These are phyloP conservation scores for Muraenolepis orangiensis DNA, from an alignment of 2,797 vertebrate genomes.

Conservation along the genomic window DNA sequence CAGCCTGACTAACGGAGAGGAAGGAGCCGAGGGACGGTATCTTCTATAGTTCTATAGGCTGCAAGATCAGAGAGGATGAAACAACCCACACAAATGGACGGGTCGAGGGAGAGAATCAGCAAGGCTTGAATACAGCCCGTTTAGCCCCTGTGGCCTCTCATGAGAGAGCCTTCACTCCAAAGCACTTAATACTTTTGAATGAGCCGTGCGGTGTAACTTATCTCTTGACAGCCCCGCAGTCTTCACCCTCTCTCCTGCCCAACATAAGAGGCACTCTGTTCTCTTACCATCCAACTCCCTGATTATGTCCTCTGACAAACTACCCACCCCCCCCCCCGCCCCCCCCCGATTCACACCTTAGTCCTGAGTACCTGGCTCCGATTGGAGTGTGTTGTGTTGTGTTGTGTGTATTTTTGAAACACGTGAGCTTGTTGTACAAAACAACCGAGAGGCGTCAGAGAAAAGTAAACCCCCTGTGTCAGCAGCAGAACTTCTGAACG, in stretches of 20 bases:
- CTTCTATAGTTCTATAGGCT: not conserved
- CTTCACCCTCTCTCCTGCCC: not conserved
- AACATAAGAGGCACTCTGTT: not conserved
- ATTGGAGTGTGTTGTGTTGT: too few species aligned
- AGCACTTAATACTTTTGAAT: slow-evolving; percentile 4
- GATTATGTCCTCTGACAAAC: not conserved
- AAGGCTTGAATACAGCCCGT: slow-evolving; percentile 48
- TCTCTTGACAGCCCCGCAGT: not conserved
- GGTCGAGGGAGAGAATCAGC: slow-evolving; percentile 8
- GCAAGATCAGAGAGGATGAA: not conserved
- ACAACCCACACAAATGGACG: not conserved
- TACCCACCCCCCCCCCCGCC: too few species aligned
- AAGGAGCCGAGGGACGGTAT: not conserved
- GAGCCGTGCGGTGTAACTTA: not conserved
- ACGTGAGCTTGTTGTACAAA: too few species aligned
- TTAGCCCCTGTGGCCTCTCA: too few species aligned
- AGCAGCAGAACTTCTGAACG: too few species aligned
- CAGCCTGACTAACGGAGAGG: not conserved
- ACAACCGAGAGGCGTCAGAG: too few species aligned
- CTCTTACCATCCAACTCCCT: not conserved
- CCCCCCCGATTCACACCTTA: not conserved
- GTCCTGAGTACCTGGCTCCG: too few species aligned
- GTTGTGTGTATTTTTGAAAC: too few species aligned
- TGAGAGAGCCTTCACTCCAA: not conserved
- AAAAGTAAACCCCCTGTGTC: too few species aligned